phyloP scores from a whole-genome alignment of 2,888 invertebrate genomes.

The Byasa hedistus region DNA sequence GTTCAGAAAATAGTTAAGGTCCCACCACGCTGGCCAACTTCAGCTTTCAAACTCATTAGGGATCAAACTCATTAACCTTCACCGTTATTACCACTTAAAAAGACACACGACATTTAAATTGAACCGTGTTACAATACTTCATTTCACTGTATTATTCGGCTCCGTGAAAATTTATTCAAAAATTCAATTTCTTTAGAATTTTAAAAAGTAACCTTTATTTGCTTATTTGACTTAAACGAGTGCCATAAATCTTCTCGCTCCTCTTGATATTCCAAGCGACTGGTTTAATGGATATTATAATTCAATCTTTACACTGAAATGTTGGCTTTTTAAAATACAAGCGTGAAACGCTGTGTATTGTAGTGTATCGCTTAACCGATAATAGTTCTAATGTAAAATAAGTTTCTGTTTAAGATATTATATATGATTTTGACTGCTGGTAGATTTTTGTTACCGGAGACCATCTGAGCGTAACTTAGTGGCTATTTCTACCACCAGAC shows the following conservation, averaged over 20 bases:
- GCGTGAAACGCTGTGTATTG: not conserved
- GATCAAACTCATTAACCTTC: too few relatives aligned
- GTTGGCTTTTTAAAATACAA: constrained; percentile 5
- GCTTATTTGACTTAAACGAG: constrained; percentile 7
- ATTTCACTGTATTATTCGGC: too few relatives aligned
- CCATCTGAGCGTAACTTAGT: too few relatives aligned
- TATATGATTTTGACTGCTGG: not conserved
- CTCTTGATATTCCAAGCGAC: constrained; percentile 65
- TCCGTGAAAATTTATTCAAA: too few relatives aligned
- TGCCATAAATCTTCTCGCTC: constrained; percentile 55
- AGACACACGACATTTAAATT: too few relatives aligned
- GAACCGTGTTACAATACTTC: too few relatives aligned
- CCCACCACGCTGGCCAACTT: too few relatives aligned
- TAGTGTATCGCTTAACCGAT: not conserved
- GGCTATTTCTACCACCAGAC: too few relatives aligned
- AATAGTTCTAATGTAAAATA: not conserved
- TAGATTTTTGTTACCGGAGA: not conserved
- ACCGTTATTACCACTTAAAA: too few relatives aligned
- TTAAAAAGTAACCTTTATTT: not conserved
- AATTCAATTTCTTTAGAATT: not conserved
- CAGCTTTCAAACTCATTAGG: too few relatives aligned
- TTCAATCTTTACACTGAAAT: constrained; percentile 21
- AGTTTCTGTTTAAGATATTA: too few relatives aligned
- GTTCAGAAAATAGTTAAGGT: too few relatives aligned
- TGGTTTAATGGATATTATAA: constrained; percentile 60